Percentiles rank a stretch among this genome's conserved stretches.
Conservation (phyloP, 37 sponge, comb jelly and placozoan species). For the Hormiphora californensis region DNA sequence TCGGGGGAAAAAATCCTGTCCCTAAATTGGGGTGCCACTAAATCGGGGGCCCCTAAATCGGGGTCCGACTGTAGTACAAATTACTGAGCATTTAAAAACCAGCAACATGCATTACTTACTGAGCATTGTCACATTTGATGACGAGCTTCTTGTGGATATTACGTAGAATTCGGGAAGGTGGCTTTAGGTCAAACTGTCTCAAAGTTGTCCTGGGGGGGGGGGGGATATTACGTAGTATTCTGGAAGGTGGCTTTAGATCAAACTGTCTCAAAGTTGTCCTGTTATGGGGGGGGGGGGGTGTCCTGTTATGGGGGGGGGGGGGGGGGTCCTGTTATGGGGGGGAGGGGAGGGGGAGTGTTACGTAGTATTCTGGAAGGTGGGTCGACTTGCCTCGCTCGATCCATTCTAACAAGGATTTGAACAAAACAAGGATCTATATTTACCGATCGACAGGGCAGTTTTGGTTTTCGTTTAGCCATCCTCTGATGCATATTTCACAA, state of each 20-base stretch:
- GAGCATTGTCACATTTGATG: constrained; percentile 79
- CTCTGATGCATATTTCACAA: constrained; percentile 76
- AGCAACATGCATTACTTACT: too few relatives aligned
- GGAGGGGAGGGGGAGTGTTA: constrained; percentile 77
- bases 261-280: constrained; percentile 66
- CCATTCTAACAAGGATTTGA: too few relatives aligned
- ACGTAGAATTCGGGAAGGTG: constrained; percentile 82
- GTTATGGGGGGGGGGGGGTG: too few relatives aligned
- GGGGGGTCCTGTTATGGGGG: too few relatives aligned
- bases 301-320: too few relatives aligned
- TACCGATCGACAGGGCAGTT: constrained; percentile 90
- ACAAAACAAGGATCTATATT: too few relatives aligned
- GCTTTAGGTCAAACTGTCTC: constrained; percentile 65
- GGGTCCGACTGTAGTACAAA: too few relatives aligned
- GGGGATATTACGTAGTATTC: constrained; percentile 83
- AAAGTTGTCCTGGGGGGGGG: constrained; percentile 72
- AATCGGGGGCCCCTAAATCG: too few relatives aligned
- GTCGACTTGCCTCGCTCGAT: too few relatives aligned
- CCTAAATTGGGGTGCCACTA: too few relatives aligned
- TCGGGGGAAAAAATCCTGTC: too few relatives aligned
- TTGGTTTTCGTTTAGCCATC: constrained; percentile 83
- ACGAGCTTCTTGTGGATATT: constrained; percentile 74
- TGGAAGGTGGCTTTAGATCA: constrained; percentile 76
- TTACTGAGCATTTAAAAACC: too few relatives aligned
- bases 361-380: constrained; percentile 84